Percentiles rank a stretch among this genome's conserved stretches.
Evolutionary conservation across 2,888 invertebrate genomes (phyloP).

Genomic region (Pelosia muscerda): DNA sequence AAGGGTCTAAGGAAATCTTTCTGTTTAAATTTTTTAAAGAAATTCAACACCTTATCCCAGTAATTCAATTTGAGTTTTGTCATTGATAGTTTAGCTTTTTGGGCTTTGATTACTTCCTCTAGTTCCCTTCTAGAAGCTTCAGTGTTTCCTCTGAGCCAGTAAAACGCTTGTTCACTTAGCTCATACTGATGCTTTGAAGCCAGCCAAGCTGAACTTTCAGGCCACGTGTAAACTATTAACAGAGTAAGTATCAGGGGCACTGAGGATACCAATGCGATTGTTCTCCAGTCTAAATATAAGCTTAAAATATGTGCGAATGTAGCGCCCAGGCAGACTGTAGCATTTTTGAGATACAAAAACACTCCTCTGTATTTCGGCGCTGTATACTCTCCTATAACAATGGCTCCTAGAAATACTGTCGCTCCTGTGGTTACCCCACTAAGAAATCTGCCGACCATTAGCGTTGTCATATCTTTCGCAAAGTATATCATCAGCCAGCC

Average conservation of each 20-base stretch:
- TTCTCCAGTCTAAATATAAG: constrained; percentile 60
- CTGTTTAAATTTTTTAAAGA: constrained; percentile 44
- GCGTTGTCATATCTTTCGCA: constrained; percentile 23
- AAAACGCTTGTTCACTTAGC: constrained; percentile 81
- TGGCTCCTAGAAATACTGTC: constrained; percentile 60
- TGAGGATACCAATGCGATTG: constrained; percentile 57
- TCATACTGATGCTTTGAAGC: constrained; percentile 70
- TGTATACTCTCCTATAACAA: constrained; percentile 79
- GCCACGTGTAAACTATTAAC: constrained; percentile 74
- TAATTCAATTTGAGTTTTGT: constrained; percentile 23
- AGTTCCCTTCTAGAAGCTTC: constrained; percentile 54
- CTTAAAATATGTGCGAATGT: constrained; percentile 37
- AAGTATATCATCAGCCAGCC: constrained; percentile 45
- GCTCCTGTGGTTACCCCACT: constrained; percentile 33
- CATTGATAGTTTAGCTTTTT: constrained; percentile 51
- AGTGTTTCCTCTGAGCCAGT: constrained; percentile 80
- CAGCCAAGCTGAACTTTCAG: constrained; percentile 89
- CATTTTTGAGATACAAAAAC: constrained; percentile 65
- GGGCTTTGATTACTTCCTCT: constrained; percentile 58
- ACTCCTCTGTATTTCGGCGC: constrained; percentile 84
- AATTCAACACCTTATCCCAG: not conserved
- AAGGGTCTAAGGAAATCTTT: constrained; percentile 58
- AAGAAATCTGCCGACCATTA: constrained; percentile 41
- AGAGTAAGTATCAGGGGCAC: constrained; percentile 57
- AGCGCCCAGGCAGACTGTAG: constrained; percentile 38